Conservation (phyloP, 2,797 vertebrate genomes). For the Sebastes steindachneri region DNA sequence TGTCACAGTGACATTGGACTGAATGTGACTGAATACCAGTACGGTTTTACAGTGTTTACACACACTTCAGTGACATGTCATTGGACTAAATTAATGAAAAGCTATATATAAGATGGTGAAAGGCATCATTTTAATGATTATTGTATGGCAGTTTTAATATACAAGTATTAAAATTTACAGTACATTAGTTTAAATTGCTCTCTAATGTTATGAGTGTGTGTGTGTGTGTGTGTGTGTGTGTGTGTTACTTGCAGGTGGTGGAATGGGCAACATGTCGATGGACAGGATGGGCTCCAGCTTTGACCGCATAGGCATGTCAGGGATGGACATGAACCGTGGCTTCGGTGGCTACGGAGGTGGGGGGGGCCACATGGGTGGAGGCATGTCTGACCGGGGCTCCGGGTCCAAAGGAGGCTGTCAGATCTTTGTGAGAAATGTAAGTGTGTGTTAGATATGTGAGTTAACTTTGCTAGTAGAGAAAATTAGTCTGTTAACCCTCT, state of each 20-base stretch:
- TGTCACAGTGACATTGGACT: constrained; percentile 12
- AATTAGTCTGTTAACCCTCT: not conserved
- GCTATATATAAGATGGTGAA: not conserved
- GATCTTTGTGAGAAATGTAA: constrained; percentile 99
- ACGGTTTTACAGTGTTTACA: not conserved
- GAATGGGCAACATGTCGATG: constrained; percentile 93
- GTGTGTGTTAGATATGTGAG: constrained; percentile 37
- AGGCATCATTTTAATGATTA: not conserved
- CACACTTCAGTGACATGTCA: not conserved
- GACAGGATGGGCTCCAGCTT: constrained; percentile 93
- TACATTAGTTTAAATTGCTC: not conserved
- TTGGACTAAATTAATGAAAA: not conserved
- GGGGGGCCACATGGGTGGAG: constrained; percentile 88
- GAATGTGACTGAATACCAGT: not conserved
- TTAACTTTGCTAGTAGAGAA: not conserved
- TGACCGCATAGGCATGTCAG: constrained; percentile 91
- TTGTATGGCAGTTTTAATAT: not conserved
- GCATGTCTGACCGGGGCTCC: constrained; percentile 88
- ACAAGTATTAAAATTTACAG: not conserved
- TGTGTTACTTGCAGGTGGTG: constrained; percentile 82
- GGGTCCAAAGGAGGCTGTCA: constrained; percentile 95
- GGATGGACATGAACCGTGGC: constrained; percentile 91
- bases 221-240: constrained; percentile 13
- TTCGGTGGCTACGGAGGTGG: constrained; percentile 87
- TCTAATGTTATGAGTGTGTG: not conserved